Evolutionary conservation across 2,113 vertebrate species (phyloP).

Genomic region (Passer domesticus): DNA sequence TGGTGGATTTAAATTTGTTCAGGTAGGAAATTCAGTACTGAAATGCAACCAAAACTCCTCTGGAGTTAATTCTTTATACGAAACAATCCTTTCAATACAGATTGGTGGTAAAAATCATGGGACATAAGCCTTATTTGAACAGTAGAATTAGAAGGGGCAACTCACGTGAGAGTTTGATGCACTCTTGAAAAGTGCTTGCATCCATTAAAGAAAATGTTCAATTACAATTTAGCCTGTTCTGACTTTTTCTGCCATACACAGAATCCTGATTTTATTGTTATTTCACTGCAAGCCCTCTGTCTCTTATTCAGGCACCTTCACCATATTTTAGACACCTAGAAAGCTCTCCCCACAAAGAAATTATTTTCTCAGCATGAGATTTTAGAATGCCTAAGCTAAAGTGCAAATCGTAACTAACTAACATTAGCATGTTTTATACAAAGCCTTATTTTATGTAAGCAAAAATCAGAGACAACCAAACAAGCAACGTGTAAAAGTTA

Average conservation of each 20-base stretch:
- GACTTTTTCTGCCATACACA: background rate
- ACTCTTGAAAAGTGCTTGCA: background rate
- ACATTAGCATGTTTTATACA: background rate
- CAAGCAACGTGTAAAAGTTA: background rate
- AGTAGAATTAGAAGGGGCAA: background rate
- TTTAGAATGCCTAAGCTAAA: background rate
- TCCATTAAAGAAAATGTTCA: background rate
- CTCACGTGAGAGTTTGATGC: fast-evolving
- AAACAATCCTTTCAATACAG: background rate
- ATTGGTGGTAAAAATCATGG: background rate
- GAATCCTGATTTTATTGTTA: background rate
- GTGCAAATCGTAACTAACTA: background rate
- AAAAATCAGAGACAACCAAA: background rate
- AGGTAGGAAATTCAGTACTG: background rate
- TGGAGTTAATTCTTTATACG: background rate
- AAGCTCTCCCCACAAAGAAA: background rate
- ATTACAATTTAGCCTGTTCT: background rate
- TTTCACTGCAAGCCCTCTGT: background rate
- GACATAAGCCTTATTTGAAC: background rate
- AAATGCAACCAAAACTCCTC: background rate
- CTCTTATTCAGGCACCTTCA: background rate
- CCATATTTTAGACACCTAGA: background rate
- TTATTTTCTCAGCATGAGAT: background rate
- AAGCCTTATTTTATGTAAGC: background rate
- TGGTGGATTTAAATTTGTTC: background rate